Percentiles rank a stretch among this genome's conserved stretches.
Evolutionary conservation across 2,113 vertebrate species (phyloP).

Genomic region (Actinemys pallida): DNA sequence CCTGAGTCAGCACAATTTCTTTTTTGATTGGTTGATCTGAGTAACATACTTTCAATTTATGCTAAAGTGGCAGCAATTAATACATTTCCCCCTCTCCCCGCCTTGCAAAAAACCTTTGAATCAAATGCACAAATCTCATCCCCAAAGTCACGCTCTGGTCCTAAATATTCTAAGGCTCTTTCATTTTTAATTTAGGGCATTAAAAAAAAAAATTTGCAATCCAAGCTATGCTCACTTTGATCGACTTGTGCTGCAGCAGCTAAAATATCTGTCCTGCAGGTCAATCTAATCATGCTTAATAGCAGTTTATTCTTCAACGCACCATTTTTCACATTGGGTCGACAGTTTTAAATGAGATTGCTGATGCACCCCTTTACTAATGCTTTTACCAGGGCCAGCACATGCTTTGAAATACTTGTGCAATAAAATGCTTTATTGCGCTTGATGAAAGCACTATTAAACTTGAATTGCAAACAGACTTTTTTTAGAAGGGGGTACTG

Average conservation of each 20-base stretch:
- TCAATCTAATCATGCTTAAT: conserved; percentile 77
- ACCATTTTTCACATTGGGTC: conserved; percentile 67
- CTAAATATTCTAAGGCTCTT: conserved; percentile 41
- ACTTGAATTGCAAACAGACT: conserved; percentile 48
- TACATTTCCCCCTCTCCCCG: background rate
- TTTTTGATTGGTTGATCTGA: conserved; percentile 86
- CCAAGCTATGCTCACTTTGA: conserved; percentile 65
- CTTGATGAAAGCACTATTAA: conserved; percentile 54
- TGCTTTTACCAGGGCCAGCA: conserved; percentile 59
- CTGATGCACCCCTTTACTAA: conserved; percentile 65
- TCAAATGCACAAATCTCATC: background rate
- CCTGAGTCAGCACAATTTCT: conserved; percentile 89
- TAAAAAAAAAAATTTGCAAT: conserved; percentile 50
- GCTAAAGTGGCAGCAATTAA: conserved; percentile 68
- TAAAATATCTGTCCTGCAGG: conserved; percentile 73
- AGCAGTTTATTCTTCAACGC: conserved; percentile 74
- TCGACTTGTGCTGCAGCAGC: conserved; percentile 69
- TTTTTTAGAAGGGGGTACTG: background rate
- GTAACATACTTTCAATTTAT: conserved; percentile 74
- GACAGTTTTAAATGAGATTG: conserved; percentile 75
- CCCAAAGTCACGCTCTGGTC: conserved; percentile 43
- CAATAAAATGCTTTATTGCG: conserved; percentile 72
- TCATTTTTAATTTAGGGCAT: conserved; percentile 61
- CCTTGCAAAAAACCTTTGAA: background rate
- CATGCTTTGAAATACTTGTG: conserved; percentile 57